Base-by-base conservation (phyloP, 1,140 invertebrate genomes). In the Drosophila equinoxialis region DNA sequence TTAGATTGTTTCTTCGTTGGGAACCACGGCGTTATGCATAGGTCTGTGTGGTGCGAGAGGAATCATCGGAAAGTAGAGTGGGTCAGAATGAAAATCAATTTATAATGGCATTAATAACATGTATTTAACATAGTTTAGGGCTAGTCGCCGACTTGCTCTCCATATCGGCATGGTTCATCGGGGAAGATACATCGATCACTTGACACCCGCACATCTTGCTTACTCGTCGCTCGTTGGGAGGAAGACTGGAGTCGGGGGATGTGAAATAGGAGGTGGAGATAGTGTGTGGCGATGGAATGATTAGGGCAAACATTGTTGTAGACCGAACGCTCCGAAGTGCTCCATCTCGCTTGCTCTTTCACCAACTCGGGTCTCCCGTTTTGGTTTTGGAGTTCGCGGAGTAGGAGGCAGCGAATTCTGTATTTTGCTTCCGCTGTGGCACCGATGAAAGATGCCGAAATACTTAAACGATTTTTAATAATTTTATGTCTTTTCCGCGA, bases 381-480 rank as follows among this genome's bases (percentile, higher is more conserved):
- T 30, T 13, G 17, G 23, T 1, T 30, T 35, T 23, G 20, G 60
- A n/a, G 11, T 13, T 71, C 35, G 63, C n/a, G 62, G 11, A 17
- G 76, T 23, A 23, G 42, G 23, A 39, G 63, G 39, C 7, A 60
- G 63, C 45, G 64, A 70, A 62, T 45, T 64, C 66, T 71, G 81
- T 65, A 71, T 74, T 87, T 89, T 89, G 84, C 84, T 89, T 89
- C 84, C 84, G 84, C 85, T 89, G 84, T 89, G 81, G 74, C 84
- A 69, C 85, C 84, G 84, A 89, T 89, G 84, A 89, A 89, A 89
- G 84, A 89, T 89, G 84, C 84, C 84, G 84, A 89, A 89, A 89
- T 89, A 89, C 84, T 89, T 89, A 89, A 89, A 89, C 84, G 85
- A 89, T 89, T 89, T 89, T 89, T 89, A 89, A 89, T 89, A 89